Conservation (phyloP, 2,113 vertebrate species). For the Heterochromis multidens region DNA sequence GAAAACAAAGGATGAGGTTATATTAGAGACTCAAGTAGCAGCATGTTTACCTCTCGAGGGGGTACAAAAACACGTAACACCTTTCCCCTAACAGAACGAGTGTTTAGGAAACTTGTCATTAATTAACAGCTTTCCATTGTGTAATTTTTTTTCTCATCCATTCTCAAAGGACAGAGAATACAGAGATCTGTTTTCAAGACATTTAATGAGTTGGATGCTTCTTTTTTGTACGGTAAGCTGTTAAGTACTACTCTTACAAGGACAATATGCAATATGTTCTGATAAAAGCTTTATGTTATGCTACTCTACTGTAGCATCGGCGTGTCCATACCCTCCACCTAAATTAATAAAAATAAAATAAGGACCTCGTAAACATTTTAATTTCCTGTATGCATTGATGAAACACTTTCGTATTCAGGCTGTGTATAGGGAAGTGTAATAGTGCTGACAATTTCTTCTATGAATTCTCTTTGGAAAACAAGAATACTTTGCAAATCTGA, state of each 20-base stretch:
- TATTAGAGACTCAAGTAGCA: conserved; percentile 28
- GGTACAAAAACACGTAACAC: background rate
- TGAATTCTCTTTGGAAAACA: background rate
- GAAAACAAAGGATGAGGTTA: conserved; percentile 8
- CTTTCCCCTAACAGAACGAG: conserved; percentile 2
- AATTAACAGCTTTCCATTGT: conserved; percentile 28
- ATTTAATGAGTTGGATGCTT: background rate
- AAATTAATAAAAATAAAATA: background rate
- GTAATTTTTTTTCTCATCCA: background rate
- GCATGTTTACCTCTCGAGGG: conserved; percentile 45
- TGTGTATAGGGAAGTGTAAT: background rate
- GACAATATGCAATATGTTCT: background rate
- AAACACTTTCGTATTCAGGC: background rate
- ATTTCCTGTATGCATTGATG: background rate
- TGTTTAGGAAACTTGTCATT: conserved; percentile 12
- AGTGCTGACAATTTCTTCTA: background rate
- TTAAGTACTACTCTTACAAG: background rate
- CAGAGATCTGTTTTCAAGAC: background rate
- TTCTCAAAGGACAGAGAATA: background rate
- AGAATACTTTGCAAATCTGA: background rate
- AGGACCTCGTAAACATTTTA: background rate
- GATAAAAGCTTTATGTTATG: background rate
- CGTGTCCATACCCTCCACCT: background rate
- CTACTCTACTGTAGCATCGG: background rate
- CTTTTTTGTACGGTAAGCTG: background rate